Base-by-base conservation (phyloP, 2,888 invertebrate species). In the Chaitophorus viminalis region DNA sequence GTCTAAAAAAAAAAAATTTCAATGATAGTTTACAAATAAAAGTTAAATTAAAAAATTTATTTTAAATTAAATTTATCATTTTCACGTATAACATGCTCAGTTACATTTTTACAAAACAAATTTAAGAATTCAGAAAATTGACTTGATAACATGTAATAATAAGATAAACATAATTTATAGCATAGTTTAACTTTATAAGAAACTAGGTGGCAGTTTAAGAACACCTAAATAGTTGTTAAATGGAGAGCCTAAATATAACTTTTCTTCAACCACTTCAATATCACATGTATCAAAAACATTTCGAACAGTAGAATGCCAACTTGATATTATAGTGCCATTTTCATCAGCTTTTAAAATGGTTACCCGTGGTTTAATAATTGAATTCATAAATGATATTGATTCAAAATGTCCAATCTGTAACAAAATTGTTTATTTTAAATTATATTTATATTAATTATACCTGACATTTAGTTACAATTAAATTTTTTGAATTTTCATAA, bases 311-410 rank as follows among this genome's bases (percentile, higher is more conserved):
- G 94, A 93, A 90, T 94, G 94, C 89, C 95, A 93, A 9, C 94
- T 93, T 46, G 95, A 94, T 9, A 95, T 91, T 89, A 96, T 93
- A 89, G 95, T 94, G 33, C 96, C 97, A 90, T 93, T 93, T 93
- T 94, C 94, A 90, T 95, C 94, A 0, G 96, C 90, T 90, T 95
- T 94, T 68, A 95, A 90, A 76, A 95, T 91, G 0, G 94, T 94
- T 6, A 93, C 91, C 82, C 93, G 91, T 60, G 92, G 91, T 8
- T 93, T 92, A 0, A 90, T n/a, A 9, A 88, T 33, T n/a, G 29
- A 72, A 3, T 85, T n/a, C 0, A 93, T 77, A 0, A 91, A 90
- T 1, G 91, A 89, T 0, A 92, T 5, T 36, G 92, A 92, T 90
- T 93, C 93, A 90, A 95, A 94, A 91, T 94, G 94, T 0, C 95